Evolutionary conservation across 2,888 invertebrate species (phyloP).

Genomic region (Micoletzkya japonica): DNA sequence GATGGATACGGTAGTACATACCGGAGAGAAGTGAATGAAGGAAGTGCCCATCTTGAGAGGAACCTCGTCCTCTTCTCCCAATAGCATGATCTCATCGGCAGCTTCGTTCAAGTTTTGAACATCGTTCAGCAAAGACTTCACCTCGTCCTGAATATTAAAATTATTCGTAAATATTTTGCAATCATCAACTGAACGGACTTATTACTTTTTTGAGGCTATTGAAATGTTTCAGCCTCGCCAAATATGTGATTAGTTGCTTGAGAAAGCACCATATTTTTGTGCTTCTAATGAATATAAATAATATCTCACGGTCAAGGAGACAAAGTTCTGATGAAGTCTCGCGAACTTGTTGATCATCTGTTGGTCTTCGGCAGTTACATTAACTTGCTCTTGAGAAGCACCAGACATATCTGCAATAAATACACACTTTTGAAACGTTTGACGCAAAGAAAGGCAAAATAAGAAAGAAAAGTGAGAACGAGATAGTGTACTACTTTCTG

Average conservation of each 20-base stretch:
- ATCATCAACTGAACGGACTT: neutral
- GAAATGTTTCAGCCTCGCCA: neutral
- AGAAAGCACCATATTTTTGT: neutral
- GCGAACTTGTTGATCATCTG: slow-evolving; percentile 96
- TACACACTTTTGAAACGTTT: too few species aligned
- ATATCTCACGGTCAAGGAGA: slow-evolving; percentile 77
- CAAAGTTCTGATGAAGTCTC: slow-evolving; percentile 85
- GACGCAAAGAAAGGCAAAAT: too few species aligned
- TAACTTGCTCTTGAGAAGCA: slow-evolving; percentile 11
- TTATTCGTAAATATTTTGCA: too few species aligned
- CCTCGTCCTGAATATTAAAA: slow-evolving; percentile 57
- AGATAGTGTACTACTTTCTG: too few species aligned
- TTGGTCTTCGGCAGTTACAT: slow-evolving; percentile 90
- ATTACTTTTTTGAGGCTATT: neutral
- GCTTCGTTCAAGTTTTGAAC: slow-evolving; percentile 91
- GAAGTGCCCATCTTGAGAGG: slow-evolving; percentile 64
- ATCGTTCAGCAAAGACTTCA: slow-evolving; percentile 73
- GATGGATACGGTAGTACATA: too few species aligned
- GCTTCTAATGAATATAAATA: neutral
- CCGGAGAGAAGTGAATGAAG: slow-evolving; percentile 55
- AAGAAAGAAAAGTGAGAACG: too few species aligned
- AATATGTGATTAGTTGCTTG: neutral
- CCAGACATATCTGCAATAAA: too few species aligned
- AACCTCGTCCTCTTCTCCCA: slow-evolving; percentile 71
- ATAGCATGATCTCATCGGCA: slow-evolving; percentile 76